These are phyloP conservation scores for Drosophila grimshawi DNA, from an alignment of 1,140 invertebrate genomes.

Conservation along the genomic window DNA sequence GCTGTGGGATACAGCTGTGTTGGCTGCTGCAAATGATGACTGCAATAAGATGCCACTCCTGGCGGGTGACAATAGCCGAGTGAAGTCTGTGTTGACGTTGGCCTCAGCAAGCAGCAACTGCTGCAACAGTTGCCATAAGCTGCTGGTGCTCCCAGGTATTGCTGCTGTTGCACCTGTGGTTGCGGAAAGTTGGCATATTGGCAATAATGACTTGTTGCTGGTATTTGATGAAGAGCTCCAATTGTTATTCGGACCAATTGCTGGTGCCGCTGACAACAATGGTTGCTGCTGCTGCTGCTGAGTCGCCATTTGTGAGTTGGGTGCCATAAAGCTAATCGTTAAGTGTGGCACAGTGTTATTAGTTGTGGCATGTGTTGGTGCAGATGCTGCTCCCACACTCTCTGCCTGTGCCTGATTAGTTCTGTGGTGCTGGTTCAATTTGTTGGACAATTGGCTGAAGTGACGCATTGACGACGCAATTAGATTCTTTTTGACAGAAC, in stretches of 20 bases:
- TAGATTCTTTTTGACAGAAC: not conserved
- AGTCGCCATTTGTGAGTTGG: not conserved
- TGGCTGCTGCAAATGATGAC: slow-evolving; percentile 13
- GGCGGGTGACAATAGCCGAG: slow-evolving; percentile 3
- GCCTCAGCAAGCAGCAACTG: slow-evolving; percentile 26
- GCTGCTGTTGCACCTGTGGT: not conserved
- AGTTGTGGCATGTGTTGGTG: not conserved
- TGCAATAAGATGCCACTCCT: not conserved
- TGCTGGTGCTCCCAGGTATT: not conserved
- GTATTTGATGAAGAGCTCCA: slow-evolving; percentile 7
- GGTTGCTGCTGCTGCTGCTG: slow-evolving; percentile 6
- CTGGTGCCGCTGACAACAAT: slow-evolving; percentile 19
- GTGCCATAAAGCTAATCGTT: slow-evolving; percentile 45
- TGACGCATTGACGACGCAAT: not conserved
- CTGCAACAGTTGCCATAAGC: slow-evolving; percentile 14
- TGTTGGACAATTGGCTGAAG: not conserved
- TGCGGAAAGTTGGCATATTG: not conserved
- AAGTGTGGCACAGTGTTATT: slow-evolving; percentile 24
- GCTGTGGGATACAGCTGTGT: not conserved
- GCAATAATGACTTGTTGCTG: slow-evolving; percentile 2
- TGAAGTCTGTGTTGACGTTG: slow-evolving; percentile 5
- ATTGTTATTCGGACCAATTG: slow-evolving; percentile 19
- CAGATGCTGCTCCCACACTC: not conserved
- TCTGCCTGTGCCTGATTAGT: not conserved
- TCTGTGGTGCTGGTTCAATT: not conserved